Percentiles rank a stretch among this genome's conserved stretches.
Conservation (phyloP, 2,113 vertebrate species). For the Rhabdomys dilectus region DNA sequence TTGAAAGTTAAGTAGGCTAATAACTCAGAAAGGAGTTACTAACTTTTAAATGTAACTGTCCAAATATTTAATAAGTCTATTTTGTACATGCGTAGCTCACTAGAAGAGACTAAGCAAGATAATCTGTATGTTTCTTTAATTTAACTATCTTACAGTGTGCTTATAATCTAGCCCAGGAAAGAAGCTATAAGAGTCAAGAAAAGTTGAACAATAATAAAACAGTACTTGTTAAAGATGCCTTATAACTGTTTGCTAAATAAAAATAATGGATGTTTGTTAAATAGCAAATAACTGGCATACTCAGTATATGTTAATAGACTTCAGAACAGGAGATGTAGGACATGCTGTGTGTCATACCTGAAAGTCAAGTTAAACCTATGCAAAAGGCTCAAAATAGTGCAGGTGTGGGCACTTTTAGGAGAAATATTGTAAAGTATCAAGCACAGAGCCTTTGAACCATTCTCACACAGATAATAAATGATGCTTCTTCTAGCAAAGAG, state of each 20-base stretch:
- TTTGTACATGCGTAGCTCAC: neutral
- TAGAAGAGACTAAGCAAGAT: neutral
- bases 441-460: neutral
- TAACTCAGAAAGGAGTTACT: neutral
- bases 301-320: neutral
- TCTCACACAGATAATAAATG: constrained; percentile 33
- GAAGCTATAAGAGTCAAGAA: neutral
- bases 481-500: constrained; percentile 20
- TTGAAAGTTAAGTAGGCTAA: constrained; percentile 37
- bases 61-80: constrained; percentile 23
- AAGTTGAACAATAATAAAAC: neutral
- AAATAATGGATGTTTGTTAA: neutral
- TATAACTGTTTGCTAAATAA: neutral
- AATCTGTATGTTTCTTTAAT: neutral
- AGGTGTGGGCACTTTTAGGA: neutral
- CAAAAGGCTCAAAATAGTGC: neutral
- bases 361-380: neutral
- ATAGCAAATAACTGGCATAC: neutral
- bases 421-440: neutral
- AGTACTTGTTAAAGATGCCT: neutral
- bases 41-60: constrained; percentile 28
- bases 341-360: neutral
- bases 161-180: neutral
- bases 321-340: neutral
- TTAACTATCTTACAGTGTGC: neutral